Conservation (phyloP, 2,888 invertebrate species). For the Zygothrica quintamaculata region DNA sequence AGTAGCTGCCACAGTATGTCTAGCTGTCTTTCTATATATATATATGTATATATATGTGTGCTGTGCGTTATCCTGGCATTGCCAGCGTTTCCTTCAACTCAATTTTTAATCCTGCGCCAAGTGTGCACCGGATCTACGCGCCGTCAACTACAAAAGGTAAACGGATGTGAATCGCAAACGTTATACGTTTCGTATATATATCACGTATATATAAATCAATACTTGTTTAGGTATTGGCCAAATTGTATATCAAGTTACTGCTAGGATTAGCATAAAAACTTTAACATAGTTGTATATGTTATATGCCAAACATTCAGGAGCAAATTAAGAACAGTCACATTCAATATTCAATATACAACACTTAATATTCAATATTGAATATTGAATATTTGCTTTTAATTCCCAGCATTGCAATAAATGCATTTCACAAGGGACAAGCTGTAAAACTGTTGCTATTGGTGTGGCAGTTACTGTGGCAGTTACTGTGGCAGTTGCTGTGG, state of each 20-base stretch:
- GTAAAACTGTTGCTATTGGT: conserved; percentile 32
- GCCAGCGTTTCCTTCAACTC: conserved; percentile 53
- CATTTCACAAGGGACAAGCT: conserved; percentile 48
- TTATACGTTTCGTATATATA: conserved; percentile 43
- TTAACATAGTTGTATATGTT: no score
- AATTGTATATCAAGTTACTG: no score
- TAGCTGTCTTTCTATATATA: background rate
- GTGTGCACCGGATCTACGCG: conserved; percentile 45
- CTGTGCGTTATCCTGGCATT: conserved; percentile 46
- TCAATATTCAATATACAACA: no score
- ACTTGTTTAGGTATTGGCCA: conserved; percentile 35
- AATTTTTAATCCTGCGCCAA: conserved; percentile 58
- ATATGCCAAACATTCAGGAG: no score
- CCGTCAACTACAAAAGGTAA: conserved; percentile 57
- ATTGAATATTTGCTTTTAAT: no score
- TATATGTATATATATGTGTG: conserved; percentile 8
- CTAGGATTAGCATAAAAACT: no score
- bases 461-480: no score
- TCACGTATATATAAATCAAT: conserved; percentile 63
- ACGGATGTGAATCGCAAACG: conserved; percentile 40
- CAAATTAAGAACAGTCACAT: no score
- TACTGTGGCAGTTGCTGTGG: conserved; percentile 23
- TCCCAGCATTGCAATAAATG: conserved; percentile 39
- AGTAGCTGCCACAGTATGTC: conserved; percentile 10
- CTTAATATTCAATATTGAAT: no score